Evolutionary conservation across 2,113 vertebrate genomes (phyloP), one percentile per base, ranked within the genome.

Genomic region (Astatoreochromis straeleni): DNA sequence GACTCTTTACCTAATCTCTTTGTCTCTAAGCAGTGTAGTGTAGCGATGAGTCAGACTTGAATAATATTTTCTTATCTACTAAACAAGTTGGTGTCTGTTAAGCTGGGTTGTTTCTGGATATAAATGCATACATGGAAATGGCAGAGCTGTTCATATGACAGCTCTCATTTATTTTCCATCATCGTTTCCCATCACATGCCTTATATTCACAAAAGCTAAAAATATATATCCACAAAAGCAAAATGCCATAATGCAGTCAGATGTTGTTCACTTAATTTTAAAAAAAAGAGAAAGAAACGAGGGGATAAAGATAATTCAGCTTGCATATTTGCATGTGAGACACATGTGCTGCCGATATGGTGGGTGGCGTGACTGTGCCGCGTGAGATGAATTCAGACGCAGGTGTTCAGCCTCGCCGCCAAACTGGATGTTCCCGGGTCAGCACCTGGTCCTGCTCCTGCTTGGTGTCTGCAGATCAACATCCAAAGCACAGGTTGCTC

Each of bases 371-470:
- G 55, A 87, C 24, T 7, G 29, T 24, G 21, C 58, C 7, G 42
- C 80, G 70, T 90, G 92, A 94, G 55, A 81, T 58, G n/a, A 63
- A 24, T 84, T 80, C 38, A 85, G 47, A 81, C 85, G 3, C 93
- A 94, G 91, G 91, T 94, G 92, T 93, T 93, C 55, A 24, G 57
- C 45, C 73, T 91, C 65, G 4, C 80, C 47, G 54, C 85, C 93
- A 86, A 63, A 53, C 24, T 82, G 70, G 78, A 81, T 86, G 60
- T 73, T 86, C 81, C 70, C 9, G 3, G 70, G 85, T 88, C 79
- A 58, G 88, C 93, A 91, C 90, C 87, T 88, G 88, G 82, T 86
- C 82, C 81, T 68, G 53, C 79, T 63, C 60, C 73, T 49, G 24
- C 73, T 86, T 21, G 1, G 26, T 35, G 60, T 91, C 85, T 85